Base-by-base conservation (phyloP, 2,888 invertebrate genomes). In the Smittia sp. region DNA sequence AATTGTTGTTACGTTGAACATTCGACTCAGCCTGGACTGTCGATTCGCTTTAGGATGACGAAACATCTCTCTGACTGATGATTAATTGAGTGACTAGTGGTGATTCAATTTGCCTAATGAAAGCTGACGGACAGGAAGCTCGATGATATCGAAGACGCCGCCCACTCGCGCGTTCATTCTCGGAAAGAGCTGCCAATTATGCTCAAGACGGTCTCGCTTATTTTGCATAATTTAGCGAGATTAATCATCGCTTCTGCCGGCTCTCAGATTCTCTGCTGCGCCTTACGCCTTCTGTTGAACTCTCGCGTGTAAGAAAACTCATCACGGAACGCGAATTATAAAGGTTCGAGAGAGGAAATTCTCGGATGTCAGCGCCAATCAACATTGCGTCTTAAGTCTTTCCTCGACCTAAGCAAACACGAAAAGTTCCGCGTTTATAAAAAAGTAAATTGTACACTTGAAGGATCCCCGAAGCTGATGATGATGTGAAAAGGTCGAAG, bases 31-130 rank as follows among this genome's bases (percentile, higher is more conserved):
- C 32, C 9, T 32, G 46, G n/a, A 11, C 15, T 6, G 3, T 46
- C 46, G 46, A 46, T 3, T 3, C 46, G 46, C 15, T 15, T 46
- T 13, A 46, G n/a, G 3, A 46, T 46, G 46, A 46, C 15, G 46
- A 11, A 46, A 46, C 46, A 46, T n/a, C 15, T 46, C n/a, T 58
- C 15, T 3, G 58, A 46, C 46, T 32, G 2, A 52, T 58, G 58
- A 58, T 58, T 58, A 58, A 58, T 58, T 58, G 22, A 22, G 20
- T 3, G 58, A 22, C 58, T 46, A 22, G 9, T 58, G 22, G 58
- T 58, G 58, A 58, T 22, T 58, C 58, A 58, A 18, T 58, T 58
- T 22, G 22, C 11, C 13, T 58, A 58, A 22, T 58, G 9, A 58
- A 58, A 22, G 7, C 22, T 22, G 22, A 58, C 18, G 58, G 22